Evolutionary conservation across 1,140 invertebrate species (phyloP).

Genomic region (Bradysia coprophila): DNA sequence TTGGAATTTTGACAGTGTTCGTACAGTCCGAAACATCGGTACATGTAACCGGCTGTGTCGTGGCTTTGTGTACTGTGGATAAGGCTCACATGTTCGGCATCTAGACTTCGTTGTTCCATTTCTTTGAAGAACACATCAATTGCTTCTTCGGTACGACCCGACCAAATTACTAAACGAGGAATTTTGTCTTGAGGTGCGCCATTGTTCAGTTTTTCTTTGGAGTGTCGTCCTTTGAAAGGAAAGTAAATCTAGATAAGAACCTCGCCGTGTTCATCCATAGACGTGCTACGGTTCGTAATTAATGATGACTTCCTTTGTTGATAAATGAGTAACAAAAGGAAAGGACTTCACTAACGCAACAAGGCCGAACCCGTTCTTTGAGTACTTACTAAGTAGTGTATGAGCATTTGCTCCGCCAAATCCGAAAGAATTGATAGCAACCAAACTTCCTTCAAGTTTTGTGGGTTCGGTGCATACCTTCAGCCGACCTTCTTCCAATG

Average conservation of each 20-base stretch:
- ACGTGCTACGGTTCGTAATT: not conserved
- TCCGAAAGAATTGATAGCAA: slow-evolving; percentile 66
- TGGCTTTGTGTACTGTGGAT: slow-evolving; percentile 33
- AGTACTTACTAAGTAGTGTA: slow-evolving; percentile 39
- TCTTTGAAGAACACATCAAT: slow-evolving; percentile 46
- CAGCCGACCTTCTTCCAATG: slow-evolving; percentile 47
- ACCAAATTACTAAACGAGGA: slow-evolving; percentile 30
- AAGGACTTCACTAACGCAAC: no score
- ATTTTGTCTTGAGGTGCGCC: slow-evolving; percentile 29
- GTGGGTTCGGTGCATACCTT: slow-evolving; percentile 47
- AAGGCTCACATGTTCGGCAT: slow-evolving; percentile 33
- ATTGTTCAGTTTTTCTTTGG: slow-evolving; percentile 28
- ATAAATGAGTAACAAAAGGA: no score
- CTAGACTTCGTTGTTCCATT: slow-evolving; percentile 33
- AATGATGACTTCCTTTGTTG: not conserved
- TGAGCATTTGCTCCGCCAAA: slow-evolving; percentile 62
- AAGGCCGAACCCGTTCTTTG: no score
- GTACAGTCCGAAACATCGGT: slow-evolving; percentile 34
- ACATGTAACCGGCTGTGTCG: slow-evolving; percentile 31
- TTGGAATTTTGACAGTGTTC: slow-evolving; percentile 25
- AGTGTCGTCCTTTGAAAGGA: not conserved
- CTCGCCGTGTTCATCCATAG: not conserved
- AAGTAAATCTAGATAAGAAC: no score
- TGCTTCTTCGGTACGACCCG: slow-evolving; percentile 38
- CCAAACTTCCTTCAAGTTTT: slow-evolving; percentile 36